Percentiles rank a stretch among this genome's conserved stretches.
Conservation (phyloP, 2,797 vertebrate genomes). For the Ambastaia sidthimunki region DNA sequence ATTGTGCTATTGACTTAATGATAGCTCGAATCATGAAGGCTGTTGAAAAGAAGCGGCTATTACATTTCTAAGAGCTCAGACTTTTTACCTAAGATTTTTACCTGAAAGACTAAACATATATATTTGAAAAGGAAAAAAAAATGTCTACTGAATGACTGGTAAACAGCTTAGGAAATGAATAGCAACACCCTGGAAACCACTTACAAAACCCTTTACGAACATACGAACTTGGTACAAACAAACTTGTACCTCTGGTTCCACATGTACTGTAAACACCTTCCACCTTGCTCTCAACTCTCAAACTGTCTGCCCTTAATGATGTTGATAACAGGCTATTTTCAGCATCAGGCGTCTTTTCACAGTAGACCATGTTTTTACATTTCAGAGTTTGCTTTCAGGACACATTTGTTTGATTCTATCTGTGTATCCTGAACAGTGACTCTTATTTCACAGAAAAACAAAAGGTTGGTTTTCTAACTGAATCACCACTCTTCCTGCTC, state of each 20-base stretch:
- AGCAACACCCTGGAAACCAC: neutral
- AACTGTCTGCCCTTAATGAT: neutral
- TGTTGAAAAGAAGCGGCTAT: neutral
- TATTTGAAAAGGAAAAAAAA: neutral
- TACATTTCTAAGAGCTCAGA: neutral
- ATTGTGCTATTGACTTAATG: neutral
- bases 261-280: neutral
- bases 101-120: neutral
- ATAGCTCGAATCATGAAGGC: neutral
- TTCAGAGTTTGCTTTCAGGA: constrained; percentile 62
- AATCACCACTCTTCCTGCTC: constrained; percentile 69
- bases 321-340: constrained; percentile 15
- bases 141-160: neutral
- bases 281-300: neutral
- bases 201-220: too few relatives aligned
- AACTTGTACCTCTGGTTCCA: constrained; percentile 28
- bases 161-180: neutral
- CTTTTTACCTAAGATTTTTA: too few relatives aligned
- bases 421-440: constrained; percentile 45
- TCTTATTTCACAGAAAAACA: constrained; percentile 63
- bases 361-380: neutral
- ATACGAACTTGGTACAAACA: too few relatives aligned
- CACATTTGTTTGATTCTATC: constrained; percentile 61
- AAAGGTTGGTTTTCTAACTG: constrained; percentile 75
- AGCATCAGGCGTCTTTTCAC: neutral